These are phyloP conservation scores for Caligus rogercresseyi DNA, from an alignment of 1,140 invertebrate species.

Conservation along the genomic window DNA sequence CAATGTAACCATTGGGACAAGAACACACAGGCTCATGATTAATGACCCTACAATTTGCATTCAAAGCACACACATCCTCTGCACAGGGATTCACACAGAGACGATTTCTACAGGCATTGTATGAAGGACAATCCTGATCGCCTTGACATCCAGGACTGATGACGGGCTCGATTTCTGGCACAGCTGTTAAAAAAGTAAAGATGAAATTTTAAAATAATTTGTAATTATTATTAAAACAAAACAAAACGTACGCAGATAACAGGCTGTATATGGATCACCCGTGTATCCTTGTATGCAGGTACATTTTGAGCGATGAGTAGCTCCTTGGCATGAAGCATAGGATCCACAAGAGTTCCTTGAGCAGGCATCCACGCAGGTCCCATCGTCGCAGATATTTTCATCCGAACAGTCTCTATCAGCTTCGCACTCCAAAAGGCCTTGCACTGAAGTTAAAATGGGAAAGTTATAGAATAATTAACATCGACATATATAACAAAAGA, in stretches of 20 bases:
- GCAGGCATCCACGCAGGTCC: constrained; percentile 37
- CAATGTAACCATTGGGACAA: constrained; percentile 34
- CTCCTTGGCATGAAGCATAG: constrained; percentile 24
- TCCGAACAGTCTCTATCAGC: constrained; percentile 35
- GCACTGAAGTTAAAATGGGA: neutral
- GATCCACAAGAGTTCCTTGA: constrained; percentile 24
- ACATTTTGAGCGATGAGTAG: constrained; percentile 23
- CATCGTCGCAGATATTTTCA: constrained; percentile 39
- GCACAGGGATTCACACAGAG: constrained; percentile 51
- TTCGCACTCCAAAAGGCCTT: constrained; percentile 42
- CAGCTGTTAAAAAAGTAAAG: neutral
- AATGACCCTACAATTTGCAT: constrained; percentile 30
- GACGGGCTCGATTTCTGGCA: neutral
- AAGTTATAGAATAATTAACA: too few relatives aligned
- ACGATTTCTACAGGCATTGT: constrained; percentile 51
- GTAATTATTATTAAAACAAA: neutral
- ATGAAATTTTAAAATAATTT: neutral
- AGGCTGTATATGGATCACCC: constrained; percentile 23
- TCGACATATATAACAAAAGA: neutral
- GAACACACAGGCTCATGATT: constrained; percentile 53
- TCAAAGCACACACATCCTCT: constrained; percentile 8
- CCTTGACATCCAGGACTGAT: constrained; percentile 44
- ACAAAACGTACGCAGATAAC: constrained; percentile 30
- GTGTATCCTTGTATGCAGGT: constrained; percentile 22
- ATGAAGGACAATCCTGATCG: constrained; percentile 50